Evolutionary conservation across 2,888 invertebrate genomes (phyloP).

Genomic region (Dolichomitus sp.): DNA sequence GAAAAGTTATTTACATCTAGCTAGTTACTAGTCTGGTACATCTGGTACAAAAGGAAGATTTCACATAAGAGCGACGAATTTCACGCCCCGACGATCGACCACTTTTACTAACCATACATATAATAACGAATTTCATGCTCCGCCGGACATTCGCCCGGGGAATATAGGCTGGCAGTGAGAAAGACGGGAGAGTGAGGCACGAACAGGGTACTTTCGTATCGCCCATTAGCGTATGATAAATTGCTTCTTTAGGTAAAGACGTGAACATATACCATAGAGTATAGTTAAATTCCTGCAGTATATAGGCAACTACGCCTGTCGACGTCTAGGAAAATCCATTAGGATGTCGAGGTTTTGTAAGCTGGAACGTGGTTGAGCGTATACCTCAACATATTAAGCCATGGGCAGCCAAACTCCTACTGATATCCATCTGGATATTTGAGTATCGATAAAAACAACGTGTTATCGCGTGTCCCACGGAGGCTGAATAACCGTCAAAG

Average conservation of each 20-base stretch:
- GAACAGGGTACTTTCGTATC: slow-evolving; percentile 48
- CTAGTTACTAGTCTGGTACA: not conserved
- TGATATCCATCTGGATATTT: slow-evolving; percentile 58
- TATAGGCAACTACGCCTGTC: slow-evolving; percentile 14
- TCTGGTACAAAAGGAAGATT: not conserved
- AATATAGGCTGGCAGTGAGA: slow-evolving; percentile 8
- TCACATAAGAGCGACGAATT: slow-evolving; percentile 59
- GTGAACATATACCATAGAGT: slow-evolving; percentile 1
- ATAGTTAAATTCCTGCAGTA: slow-evolving; percentile 27
- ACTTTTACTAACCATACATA: slow-evolving; percentile 51
- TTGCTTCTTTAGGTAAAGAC: slow-evolving; percentile 63
- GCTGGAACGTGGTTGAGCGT: slow-evolving; percentile 34
- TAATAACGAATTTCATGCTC: slow-evolving; percentile 63
- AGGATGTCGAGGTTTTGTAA: slow-evolving; percentile 66
- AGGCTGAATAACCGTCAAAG: slow-evolving; percentile 39
- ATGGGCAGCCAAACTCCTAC: not conserved
- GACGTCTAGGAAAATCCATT: slow-evolving; percentile 63
- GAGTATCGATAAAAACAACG: slow-evolving; percentile 29
- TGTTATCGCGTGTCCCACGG: slow-evolving; percentile 10
- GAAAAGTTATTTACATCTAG: slow-evolving; percentile 3
- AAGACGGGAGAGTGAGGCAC: slow-evolving; percentile 26
- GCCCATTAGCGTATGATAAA: slow-evolving; percentile 68
- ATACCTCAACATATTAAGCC: slow-evolving; percentile 39
- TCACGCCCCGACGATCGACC: slow-evolving; percentile 67
- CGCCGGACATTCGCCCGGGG: slow-evolving; percentile 49